Percentiles rank a stretch among this genome's conserved stretches.
phyloP scores from a whole-genome alignment of 1,140 invertebrate genomes.

The Drosophila bocki region DNA sequence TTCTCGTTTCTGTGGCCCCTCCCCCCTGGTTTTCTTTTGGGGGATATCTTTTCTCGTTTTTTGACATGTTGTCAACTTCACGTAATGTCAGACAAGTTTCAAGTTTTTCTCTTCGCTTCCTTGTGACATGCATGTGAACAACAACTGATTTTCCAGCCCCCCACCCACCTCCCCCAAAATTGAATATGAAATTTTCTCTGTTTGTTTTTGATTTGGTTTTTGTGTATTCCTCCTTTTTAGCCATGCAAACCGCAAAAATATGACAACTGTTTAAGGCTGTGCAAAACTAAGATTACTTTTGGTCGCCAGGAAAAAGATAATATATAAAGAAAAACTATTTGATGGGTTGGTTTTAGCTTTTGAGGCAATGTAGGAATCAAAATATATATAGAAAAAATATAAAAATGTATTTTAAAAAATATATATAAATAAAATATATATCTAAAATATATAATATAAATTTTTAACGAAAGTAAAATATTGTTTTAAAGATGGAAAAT shows the following conservation, averaged over 20 bases:
- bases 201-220: slow-evolving; percentile 46
- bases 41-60: slow-evolving; percentile 78
- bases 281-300: slow-evolving; percentile 11
- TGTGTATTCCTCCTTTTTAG: slow-evolving; percentile 9
- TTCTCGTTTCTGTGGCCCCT: slow-evolving; percentile 10
- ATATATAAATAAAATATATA: no score
- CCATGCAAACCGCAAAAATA: slow-evolving; percentile 15
- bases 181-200: slow-evolving; percentile 1
- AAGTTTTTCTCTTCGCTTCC: slow-evolving; percentile 58
- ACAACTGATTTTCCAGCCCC: background rate
- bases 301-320: background rate
- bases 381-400: no score
- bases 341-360: background rate
- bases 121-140: slow-evolving; percentile 68
- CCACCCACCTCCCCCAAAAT: background rate
- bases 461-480: no score
- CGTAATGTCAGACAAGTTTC: slow-evolving; percentile 79
- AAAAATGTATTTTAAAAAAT: no score
- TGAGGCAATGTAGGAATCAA: background rate
- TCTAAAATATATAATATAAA: no score
- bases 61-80: slow-evolving; percentile 81
- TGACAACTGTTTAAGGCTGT: slow-evolving; percentile 5
- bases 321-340: background rate
- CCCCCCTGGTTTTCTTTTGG: slow-evolving; percentile 41
- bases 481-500: no score